Base-by-base conservation (phyloP, 2,797 vertebrate species). In the Argyrosomus regius region DNA sequence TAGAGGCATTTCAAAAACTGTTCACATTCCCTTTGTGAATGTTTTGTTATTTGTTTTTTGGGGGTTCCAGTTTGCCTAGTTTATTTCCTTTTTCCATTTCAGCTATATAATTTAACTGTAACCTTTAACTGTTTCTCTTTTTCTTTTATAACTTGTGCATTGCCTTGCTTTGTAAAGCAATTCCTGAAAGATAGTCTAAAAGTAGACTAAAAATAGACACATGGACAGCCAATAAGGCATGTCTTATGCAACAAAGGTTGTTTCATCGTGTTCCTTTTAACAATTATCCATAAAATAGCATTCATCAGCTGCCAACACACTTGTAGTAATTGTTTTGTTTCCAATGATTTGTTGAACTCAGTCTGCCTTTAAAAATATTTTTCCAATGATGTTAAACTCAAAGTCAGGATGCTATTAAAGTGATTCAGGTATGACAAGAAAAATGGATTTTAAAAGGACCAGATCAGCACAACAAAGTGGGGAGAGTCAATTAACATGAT, bases 401-500 rank as follows among this genome's bases (percentile, higher is more conserved):
- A 76, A 76, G 75, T 82, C 69, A 69, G 57, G 72, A 72, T 53
- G 58, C 64, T 76, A 57, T 84, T 81, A 86, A 80, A 83, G 80
- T 39, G 72, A 70, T 45, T 78, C 75, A 78, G 67, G 78, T 82
- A 60, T 80, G 87, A 88, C 88, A 86, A 78, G 74, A 93, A 85
- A 90, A 91, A 90, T 89, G 48, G 60, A 80, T 84, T 86, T 88
- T 59, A 81, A 90, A 91, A 87, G 54, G 75, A 78, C 75, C 69
- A 82, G 78, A 91, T 85, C 83, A 84, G 88, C 90, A 88, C 69
- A 92, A 90, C 83, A 91, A 90, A 87, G 82, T 79, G 80, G 58
- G 26, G 75, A 78, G 71, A 93, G 85, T 88, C 89, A 85, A 88
- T 93, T 91, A 91, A 92, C 43, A 69, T 93, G 91, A 94, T 89